A percentile compares a stretch with the other conserved stretches of the same genome.
Evolutionary conservation across 30 jellyfish, hydroid and myxozoan species (phyloP).

Genomic region (Catostylus mosaicus): DNA sequence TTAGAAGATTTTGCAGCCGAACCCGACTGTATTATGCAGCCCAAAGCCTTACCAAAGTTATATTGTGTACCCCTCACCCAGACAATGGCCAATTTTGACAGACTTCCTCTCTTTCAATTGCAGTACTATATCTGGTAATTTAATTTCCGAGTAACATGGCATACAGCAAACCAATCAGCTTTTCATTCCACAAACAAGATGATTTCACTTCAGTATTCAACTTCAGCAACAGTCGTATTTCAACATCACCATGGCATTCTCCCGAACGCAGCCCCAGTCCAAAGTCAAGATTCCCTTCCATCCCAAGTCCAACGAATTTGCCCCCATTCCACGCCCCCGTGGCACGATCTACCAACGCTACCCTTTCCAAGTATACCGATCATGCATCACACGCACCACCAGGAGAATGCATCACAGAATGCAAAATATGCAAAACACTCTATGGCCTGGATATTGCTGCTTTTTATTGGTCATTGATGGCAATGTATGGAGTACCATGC

Average conservation of each 20-base stretch:
- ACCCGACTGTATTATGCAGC: too few relatives aligned
- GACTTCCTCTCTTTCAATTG: neutral
- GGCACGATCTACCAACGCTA: constrained; percentile 14
- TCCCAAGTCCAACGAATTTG: constrained; percentile 47
- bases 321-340: constrained; percentile 36
- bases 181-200: constrained; percentile 70
- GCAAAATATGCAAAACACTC: constrained; percentile 85
- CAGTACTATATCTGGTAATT: neutral
- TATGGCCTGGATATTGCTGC: constrained; percentile 94
- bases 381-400: constrained; percentile 72
- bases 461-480: constrained; percentile 94
- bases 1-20: too few relatives aligned
- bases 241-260: constrained; percentile 23
- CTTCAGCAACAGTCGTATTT: constrained; percentile 50
- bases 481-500: constrained; percentile 88
- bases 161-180: constrained; percentile 67
- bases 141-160: constrained; percentile 38
- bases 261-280: constrained; percentile 38
- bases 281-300: constrained; percentile 24
- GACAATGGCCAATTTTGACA: neutral
- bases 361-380: constrained; percentile 62
- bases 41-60: too few relatives aligned
- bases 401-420: constrained; percentile 83
- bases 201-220: constrained; percentile 66
- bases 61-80: too few relatives aligned